Base-by-base conservation (phyloP, 2,113 vertebrate species). In the Vimba vimba region DNA sequence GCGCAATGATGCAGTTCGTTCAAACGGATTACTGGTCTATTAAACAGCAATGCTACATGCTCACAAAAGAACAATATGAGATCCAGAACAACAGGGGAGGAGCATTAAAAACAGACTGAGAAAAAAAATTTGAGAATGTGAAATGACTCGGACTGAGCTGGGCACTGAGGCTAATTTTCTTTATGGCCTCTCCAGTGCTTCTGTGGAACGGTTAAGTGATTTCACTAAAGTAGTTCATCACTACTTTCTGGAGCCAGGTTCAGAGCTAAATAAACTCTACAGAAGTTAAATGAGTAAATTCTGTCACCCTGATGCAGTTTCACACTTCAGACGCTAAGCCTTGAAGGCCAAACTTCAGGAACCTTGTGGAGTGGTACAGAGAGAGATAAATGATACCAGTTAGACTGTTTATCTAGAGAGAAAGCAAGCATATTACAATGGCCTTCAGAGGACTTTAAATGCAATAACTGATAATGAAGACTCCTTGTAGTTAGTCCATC, bases 391-490 rank as follows among this genome's bases (percentile, higher is more conserved):
- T 75, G 11, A 10, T 6, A 71, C 4, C 4, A 69, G 21, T 85
- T 76, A 27, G 55, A 84, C 33, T 33, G 50, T 73, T 71, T 74
- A 86, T 80, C 45, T 23, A 81, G 52, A 66, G 36, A 73, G 66
- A 33, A 30, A 12, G 55, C 13, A 86, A 60, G 30, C 50, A 13
- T 23, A 82, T 52, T 50, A 75, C 43, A 81, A 23, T 86, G 68
- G 19, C 64, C 79, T 75, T 66, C 60, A 47, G 27, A 75, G 43
- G 21, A 19, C 69, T 59, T 52, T 19, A 64, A 69, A 82, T 39
- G 39, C 25, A 60, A 90, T 90, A 92, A 90, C 91, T 91, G 89
- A 79, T 86, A 85, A 60, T 88, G 88, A 88, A 80, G 47, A 86
- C 55, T 11, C 84, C 78, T 81, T 33, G 79, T 36, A 62, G 17